Percentiles rank a stretch among this genome's conserved stretches.
phyloP scores from a whole-genome alignment of 2,888 invertebrate genomes.

The Petrolisthes manimaculis region DNA sequence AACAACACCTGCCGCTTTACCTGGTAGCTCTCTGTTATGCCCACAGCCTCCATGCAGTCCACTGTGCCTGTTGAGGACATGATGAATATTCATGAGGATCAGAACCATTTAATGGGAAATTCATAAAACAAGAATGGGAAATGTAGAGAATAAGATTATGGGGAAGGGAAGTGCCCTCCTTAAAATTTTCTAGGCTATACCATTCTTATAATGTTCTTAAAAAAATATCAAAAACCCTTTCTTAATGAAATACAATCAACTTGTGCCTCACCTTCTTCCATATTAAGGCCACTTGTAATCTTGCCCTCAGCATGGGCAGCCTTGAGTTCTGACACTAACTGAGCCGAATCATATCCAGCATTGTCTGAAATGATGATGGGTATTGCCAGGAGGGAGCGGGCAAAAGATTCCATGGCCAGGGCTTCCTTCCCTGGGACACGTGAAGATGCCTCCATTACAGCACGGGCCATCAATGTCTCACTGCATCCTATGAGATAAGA shows the following conservation, averaged over 20 bases:
- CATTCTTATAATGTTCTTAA: no score
- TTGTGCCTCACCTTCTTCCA: slow-evolving; percentile 81
- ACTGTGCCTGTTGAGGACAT: slow-evolving; percentile 76
- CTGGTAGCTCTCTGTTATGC: slow-evolving; percentile 90
- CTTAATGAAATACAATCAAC: no score
- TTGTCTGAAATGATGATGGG: slow-evolving; percentile 98
- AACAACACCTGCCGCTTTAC: slow-evolving; percentile 96
- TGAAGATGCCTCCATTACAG: slow-evolving; percentile 84
- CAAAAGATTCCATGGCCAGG: slow-evolving; percentile 96
- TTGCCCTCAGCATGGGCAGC: slow-evolving; percentile 90
- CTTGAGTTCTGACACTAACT: slow-evolving; percentile 89
- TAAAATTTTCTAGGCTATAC: no score
- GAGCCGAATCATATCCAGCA: slow-evolving; percentile 97
- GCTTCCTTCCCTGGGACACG: slow-evolving; percentile 96
- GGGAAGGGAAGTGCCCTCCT: no score
- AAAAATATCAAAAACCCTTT: no score
- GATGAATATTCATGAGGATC: no score
- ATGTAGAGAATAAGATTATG: no score
- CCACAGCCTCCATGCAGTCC: slow-evolving; percentile 90
- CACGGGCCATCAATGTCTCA: slow-evolving; percentile 97
- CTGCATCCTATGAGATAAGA: slow-evolving; percentile 78
- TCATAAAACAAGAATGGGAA: no score
- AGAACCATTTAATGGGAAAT: no score
- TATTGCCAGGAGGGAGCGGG: slow-evolving; percentile 83
- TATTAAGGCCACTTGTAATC: slow-evolving; percentile 69